Base-by-base conservation (phyloP, 2,888 invertebrate genomes). In the Mythimna ferrago region DNA sequence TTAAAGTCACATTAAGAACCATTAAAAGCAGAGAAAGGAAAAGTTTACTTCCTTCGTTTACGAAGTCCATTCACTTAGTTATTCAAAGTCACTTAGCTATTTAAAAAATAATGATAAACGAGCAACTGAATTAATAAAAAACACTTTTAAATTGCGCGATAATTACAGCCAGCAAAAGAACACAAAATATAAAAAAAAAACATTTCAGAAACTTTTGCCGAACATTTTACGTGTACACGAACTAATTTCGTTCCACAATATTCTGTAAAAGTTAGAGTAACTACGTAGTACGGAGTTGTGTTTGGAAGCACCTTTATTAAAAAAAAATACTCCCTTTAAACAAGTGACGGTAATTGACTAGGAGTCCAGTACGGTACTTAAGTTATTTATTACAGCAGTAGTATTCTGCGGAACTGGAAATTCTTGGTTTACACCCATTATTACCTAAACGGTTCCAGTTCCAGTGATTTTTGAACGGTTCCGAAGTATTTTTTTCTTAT, bases 271-370 rank as follows among this genome's bases (percentile, higher is more conserved):
- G 76, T 76, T 85, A 51, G 54, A 72, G 84, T 83, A 87, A 87
- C 87, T 51, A 51, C 51, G 6, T 19, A n/a, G 19, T 84, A 86
- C 73, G 73, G 48, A 73, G 62, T 66, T 66, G 68, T 79, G 80
- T 83, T 74, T 53, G 68, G 70, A 68, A 81, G 73, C 73, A 83
- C 77, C 77, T 82, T 83, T 85, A 86, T 87, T 86, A n/a, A 80
- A 78, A 76, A 76, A 83, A 82, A 83, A 82, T 82, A 61, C n/a
- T 64, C 74, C 76, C 73, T 76, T 80, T 85, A 88, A 89, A 91
- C 88, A 89, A 90, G 88, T 87, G 81, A 88, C 85, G 86, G 83
- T 90, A 91, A 91, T 91, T 90, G 87, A 90, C 88, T 89, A 65
- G 69, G 82, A 88, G 85, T 51, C 2, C 51, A 51, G 83, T 84